phyloP scores from a whole-genome alignment of 2,888 invertebrate genomes.

The Eupithecia subumbrata region DNA sequence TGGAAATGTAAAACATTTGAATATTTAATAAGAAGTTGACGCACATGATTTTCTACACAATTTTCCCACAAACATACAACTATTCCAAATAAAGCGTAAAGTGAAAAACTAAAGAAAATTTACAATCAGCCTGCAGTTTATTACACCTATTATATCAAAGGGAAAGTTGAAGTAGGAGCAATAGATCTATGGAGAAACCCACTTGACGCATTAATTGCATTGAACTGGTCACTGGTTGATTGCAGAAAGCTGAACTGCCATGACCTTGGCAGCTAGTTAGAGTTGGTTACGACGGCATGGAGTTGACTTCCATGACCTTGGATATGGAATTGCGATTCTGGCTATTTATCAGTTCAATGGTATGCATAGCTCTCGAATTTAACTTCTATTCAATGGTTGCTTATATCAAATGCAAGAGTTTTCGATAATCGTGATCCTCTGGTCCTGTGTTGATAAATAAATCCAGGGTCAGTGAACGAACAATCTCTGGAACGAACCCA shows the following conservation, averaged over 20 bases:
- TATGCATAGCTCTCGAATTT: background rate
- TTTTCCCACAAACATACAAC: background rate
- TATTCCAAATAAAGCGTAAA: background rate
- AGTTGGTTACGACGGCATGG: slow-evolving; percentile 9
- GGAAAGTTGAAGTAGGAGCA: slow-evolving; percentile 14
- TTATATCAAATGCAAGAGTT: background rate
- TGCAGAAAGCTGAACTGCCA: slow-evolving; percentile 24
- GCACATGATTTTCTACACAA: background rate
- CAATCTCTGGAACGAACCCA: background rate
- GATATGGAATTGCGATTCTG: background rate
- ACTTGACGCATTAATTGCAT: slow-evolving; percentile 22
- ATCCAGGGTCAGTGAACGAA: background rate
- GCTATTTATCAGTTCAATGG: slow-evolving; percentile 2
- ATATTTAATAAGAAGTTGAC: too few relatives aligned
- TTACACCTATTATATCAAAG: slow-evolving; percentile 7
- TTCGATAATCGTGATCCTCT: background rate
- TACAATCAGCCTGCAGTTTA: background rate
- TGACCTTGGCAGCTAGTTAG: slow-evolving; percentile 20
- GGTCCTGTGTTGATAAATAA: background rate
- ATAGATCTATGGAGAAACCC: slow-evolving; percentile 23
- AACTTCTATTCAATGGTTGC: background rate
- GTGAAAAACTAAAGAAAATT: background rate
- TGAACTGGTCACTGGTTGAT: slow-evolving; percentile 22
- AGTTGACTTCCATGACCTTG: slow-evolving; percentile 1
- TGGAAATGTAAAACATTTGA: background rate